phyloP scores from a whole-genome alignment of 2,888 invertebrate species.

The Pammene aurita region DNA sequence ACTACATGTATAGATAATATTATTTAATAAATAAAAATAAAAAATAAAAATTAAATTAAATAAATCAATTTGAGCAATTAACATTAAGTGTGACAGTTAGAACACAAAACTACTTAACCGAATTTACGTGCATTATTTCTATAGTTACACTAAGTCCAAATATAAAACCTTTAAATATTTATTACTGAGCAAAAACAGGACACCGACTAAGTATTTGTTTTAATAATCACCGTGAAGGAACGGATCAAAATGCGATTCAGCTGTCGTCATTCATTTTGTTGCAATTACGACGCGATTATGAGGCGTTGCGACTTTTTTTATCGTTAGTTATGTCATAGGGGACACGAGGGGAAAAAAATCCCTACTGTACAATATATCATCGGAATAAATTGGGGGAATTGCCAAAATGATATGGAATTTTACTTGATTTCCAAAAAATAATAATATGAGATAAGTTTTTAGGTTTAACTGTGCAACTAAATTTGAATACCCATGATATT shows the following conservation, averaged over 20 bases:
- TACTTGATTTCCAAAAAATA: neutral
- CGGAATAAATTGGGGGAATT: slow-evolving; percentile 41
- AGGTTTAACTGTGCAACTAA: neutral
- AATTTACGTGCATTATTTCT: no score
- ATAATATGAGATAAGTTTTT: neutral
- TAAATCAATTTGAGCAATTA: no score
- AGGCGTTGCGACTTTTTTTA: slow-evolving; percentile 66
- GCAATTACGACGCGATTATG: slow-evolving; percentile 70
- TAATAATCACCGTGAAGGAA: slow-evolving; percentile 30
- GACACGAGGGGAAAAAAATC: slow-evolving; percentile 40
- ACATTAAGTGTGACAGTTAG: no score
- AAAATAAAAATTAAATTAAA: no score
- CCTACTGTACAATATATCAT: slow-evolving; percentile 37
- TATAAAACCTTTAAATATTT: no score
- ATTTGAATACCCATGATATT: slow-evolving; percentile 17
- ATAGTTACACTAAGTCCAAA: no score
- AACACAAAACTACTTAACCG: no score
- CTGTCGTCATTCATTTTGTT: slow-evolving; percentile 59
- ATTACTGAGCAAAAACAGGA: neutral
- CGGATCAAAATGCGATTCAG: slow-evolving; percentile 34
- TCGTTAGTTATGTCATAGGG: slow-evolving; percentile 57
- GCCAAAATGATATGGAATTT: slow-evolving; percentile 27
- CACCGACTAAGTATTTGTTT: slow-evolving; percentile 22
- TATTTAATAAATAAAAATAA: no score
- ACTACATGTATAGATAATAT: no score